A percentile compares a stretch with the other conserved stretches of the same genome.
Evolutionary conservation across 2,888 invertebrate species (phyloP).

Genomic region (Megaustenia siamemsis): DNA sequence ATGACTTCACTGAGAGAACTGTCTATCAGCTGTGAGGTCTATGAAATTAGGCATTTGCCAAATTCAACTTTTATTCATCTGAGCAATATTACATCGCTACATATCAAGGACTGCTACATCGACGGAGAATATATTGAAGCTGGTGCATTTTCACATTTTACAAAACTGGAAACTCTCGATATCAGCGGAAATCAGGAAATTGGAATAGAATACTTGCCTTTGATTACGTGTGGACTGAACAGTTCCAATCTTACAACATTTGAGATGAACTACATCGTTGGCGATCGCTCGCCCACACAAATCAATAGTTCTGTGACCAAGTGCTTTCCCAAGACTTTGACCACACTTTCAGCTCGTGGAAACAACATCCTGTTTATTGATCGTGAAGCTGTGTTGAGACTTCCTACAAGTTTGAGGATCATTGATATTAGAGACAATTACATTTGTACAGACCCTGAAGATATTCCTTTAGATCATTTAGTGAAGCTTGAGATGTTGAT

Average conservation of each 20-base stretch:
- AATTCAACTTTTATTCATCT: conserved; percentile 19
- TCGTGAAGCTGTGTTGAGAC: background rate
- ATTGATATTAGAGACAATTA: conserved; percentile 10
- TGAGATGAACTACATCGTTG: background rate
- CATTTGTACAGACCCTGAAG: background rate
- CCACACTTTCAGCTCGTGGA: background rate
- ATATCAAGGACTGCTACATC: background rate
- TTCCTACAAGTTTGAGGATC: background rate
- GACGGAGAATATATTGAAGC: background rate
- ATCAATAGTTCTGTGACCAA: background rate
- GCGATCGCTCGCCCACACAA: background rate
- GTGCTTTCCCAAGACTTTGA: background rate
- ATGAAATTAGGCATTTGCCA: background rate
- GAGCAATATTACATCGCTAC: background rate
- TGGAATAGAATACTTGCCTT: background rate
- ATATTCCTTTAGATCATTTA: background rate
- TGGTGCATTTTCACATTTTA: background rate
- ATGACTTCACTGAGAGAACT: conserved; percentile 8
- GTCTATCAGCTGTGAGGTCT: background rate
- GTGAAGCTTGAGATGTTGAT: background rate
- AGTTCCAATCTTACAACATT: background rate
- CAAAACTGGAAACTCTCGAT: background rate
- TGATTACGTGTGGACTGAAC: background rate
- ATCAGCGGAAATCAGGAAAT: background rate
- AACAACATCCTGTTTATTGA: background rate